Evolutionary conservation across 53 echinoderm and acorn worm species (phyloP), one percentile per base, ranked within the genome.

Genomic region (Apostichopus leukothele): DNA sequence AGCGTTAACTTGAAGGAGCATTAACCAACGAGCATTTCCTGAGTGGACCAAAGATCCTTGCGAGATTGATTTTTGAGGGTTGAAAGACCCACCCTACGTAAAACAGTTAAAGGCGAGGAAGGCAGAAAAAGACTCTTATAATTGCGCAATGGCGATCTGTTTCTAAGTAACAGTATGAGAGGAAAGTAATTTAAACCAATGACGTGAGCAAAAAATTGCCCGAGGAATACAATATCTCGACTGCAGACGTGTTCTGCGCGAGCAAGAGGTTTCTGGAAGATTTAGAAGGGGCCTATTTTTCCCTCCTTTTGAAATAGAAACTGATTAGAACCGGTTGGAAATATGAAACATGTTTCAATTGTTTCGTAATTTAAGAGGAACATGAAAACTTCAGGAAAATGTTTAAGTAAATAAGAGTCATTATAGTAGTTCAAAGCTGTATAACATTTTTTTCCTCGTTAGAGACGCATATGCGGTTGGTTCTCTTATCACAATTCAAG

Each of bases 201-300:
- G 81, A 81, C 81, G 81, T 54, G 55, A 81, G 59, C 54, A 54
- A 59, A 22, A 59, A 81, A 81, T 81, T 81, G 81, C 81, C 81
- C 55, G 81, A 81, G 81, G 81, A 81, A 81, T 81, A 78, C 19
- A 19, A 52, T 79, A 79, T 79, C 53, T 51, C 55, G 14, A 54
- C 81, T 55, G 55, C 81, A 53, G 81, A 50, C 76, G 71, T 71
- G 71, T 71, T 71, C 18, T 18, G 71, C 18, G 20, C 71, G 71
- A 19, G 20, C 71, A 71, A 71, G 71, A 71, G 71, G 71, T 71
- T 71, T 71, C 16, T 71, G 20, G 71, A 71, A 71, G 71, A 71
- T 71, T 71, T 71, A 18, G 71, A 71, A 71, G 71, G 71, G 71
- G 71, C 71, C 71, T 71, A 71, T 71, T 16, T 6, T 71, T 71